A percentile compares a stretch with the other conserved stretches of the same genome.
Evolutionary conservation across 2,888 invertebrate species (phyloP).

Genomic region (Auanema freiburgensis): DNA sequence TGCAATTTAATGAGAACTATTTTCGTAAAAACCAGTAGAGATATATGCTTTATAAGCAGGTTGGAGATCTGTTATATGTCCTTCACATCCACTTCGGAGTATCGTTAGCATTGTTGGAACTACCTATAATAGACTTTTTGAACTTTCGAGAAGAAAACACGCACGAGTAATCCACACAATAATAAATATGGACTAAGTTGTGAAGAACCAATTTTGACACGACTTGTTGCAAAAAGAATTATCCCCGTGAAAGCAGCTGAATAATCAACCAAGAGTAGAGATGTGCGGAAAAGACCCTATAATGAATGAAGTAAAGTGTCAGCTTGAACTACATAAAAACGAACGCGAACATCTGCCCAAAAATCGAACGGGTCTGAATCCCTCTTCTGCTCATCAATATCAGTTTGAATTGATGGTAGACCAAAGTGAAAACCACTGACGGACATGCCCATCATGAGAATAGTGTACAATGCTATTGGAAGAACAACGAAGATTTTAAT

Average conservation of each 20-base stretch:
- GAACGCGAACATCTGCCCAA: constrained; percentile 42
- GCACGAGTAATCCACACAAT: not conserved
- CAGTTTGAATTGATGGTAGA: constrained; percentile 4
- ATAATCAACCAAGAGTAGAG: constrained; percentile 42
- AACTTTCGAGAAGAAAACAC: not conserved
- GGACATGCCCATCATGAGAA: constrained; percentile 32
- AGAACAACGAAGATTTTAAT: constrained; percentile 29
- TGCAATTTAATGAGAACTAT: no score
- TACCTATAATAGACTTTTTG: constrained; percentile 21
- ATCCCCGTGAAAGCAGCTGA: constrained; percentile 46
- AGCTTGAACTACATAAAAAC: not conserved
- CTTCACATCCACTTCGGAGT: constrained; percentile 44
- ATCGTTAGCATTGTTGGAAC: constrained; percentile 38
- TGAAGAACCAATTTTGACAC: constrained; percentile 31
- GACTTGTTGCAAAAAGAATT: constrained; percentile 37
- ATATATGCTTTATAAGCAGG: constrained; percentile 39
- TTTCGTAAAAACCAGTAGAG: constrained; percentile 29
- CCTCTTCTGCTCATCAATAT: constrained; percentile 25
- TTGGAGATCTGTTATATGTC: constrained; percentile 40
- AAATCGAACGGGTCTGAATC: constrained; percentile 39
- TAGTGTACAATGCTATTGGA: constrained; percentile 30
- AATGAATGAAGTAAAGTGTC: no score
- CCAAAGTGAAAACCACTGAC: constrained; percentile 31
- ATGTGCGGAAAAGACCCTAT: constrained; percentile 43
- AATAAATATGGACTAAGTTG: constrained; percentile 33